Conservation (phyloP, 2,797 vertebrate genomes). For the Lagorchestes hirsutus region DNA sequence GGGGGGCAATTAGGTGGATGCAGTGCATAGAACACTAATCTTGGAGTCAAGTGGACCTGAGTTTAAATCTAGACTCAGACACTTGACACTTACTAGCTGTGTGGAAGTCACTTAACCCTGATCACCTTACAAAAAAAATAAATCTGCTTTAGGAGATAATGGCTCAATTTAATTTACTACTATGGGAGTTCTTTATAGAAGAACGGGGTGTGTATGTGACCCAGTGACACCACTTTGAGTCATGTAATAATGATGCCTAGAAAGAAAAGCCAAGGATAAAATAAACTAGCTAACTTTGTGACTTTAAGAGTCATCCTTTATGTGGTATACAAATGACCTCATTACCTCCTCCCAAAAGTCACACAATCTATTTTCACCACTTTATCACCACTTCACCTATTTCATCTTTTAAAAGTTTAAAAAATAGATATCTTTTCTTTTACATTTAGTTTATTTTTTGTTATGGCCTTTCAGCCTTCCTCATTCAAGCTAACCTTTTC, state of each 20-base stretch:
- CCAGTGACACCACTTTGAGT: conserved; percentile 12
- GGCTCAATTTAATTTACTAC: conserved; percentile 51
- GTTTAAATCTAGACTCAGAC: too few species aligned
- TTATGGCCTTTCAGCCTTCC: neutral
- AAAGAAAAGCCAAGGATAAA: neutral
- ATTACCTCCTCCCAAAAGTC: neutral
- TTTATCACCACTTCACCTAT: neutral
- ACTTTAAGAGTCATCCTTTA: conserved; percentile 38
- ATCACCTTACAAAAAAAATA: conserved; percentile 12
- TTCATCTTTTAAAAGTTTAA: neutral
- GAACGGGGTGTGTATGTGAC: conserved; percentile 20
- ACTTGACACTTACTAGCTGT: too few species aligned
- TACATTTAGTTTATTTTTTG: neutral
- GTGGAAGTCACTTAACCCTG: too few species aligned
- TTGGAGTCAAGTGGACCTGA: too few species aligned
- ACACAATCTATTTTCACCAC: neutral
- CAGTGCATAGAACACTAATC: too few species aligned
- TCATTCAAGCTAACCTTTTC: neutral
- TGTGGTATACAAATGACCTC: conserved; percentile 14
- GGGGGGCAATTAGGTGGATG: neutral
- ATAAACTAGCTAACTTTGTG: neutral
- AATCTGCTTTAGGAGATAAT: neutral
- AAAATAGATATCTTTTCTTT: neutral
- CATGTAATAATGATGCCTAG: neutral
- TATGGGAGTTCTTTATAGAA: conserved; percentile 47